A percentile compares a stretch with the other conserved stretches of the same genome.
Conservation (phyloP, 1,140 invertebrate genomes). For the Onthophagus taurus region DNA sequence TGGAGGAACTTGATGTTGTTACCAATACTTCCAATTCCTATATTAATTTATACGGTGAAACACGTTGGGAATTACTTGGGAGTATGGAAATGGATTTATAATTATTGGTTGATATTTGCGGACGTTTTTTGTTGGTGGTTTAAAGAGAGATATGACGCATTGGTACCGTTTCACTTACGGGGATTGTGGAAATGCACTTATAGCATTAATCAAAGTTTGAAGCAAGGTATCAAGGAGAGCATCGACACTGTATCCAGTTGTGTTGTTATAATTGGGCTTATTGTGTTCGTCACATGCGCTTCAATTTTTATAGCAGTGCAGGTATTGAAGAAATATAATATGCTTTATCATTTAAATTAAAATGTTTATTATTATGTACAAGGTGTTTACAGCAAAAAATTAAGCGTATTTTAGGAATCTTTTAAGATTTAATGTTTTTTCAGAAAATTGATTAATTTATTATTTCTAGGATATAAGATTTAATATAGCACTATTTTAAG, state of each 20-base stretch:
- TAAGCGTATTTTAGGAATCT: too few species aligned
- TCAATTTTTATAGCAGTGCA: conserved; percentile 48
- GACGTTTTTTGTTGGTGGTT: conserved; percentile 27
- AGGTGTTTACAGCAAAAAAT: too few species aligned
- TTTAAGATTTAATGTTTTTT: too few species aligned
- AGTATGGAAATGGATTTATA: conserved; percentile 37
- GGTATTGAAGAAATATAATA: conserved; percentile 30
- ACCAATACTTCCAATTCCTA: conserved; percentile 53
- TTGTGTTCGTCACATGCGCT: conserved; percentile 44
- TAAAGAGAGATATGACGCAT: conserved; percentile 41
- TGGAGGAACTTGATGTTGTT: conserved; percentile 66
- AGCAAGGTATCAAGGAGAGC: conserved; percentile 42
- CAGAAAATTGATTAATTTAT: too few species aligned
- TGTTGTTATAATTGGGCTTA: conserved; percentile 48
- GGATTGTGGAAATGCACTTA: conserved; percentile 43
- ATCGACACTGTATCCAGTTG: conserved; percentile 48
- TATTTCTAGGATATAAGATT: too few species aligned
- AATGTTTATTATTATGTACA: too few species aligned
- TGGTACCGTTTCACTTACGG: conserved; percentile 44
- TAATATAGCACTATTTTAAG: too few species aligned
- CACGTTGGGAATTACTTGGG: conserved; percentile 44
- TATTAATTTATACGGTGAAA: conserved; percentile 54
- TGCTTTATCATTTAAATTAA: not conserved
- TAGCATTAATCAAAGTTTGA: conserved; percentile 39
- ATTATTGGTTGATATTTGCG: conserved; percentile 25